A percentile compares a stretch with the other conserved stretches of the same genome.
Evolutionary conservation across 2,113 vertebrate species (phyloP).

Genomic region (Apteryx mantelli): DNA sequence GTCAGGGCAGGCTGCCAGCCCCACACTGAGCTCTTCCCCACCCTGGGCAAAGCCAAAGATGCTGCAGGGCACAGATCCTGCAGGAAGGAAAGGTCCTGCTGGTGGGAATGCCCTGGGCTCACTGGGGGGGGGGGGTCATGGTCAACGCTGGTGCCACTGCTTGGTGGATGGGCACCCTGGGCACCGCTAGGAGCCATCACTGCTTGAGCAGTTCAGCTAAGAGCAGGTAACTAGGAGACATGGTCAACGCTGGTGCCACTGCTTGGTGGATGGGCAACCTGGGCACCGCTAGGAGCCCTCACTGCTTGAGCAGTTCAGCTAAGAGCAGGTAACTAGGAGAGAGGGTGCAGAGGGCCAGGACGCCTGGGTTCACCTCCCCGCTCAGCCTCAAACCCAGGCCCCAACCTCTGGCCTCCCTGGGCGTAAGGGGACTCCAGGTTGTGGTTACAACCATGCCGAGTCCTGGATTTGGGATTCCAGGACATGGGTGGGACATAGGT

Average conservation of each 20-base stretch:
- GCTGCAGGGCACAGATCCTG: background rate
- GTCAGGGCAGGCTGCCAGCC: background rate
- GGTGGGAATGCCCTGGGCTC: background rate
- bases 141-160: background rate
- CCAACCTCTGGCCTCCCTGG: background rate
- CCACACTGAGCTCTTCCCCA: background rate
- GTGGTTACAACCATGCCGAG: background rate
- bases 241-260: background rate
- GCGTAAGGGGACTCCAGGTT: accelerated
- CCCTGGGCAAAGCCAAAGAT: background rate
- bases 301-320: background rate
- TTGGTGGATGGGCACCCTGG: background rate
- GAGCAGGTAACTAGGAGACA: background rate
- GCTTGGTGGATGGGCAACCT: background rate
- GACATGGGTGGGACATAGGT: background rate
- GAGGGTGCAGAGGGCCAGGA: background rate
- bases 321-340: background rate
- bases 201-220: background rate
- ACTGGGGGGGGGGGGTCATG: accelerated
- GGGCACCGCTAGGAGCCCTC: background rate
- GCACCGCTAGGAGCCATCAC: background rate
- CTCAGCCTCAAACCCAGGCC: background rate
- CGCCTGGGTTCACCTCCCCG: accelerated
- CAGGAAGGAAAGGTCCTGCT: background rate
- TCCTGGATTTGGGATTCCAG: accelerated